Percentiles rank a stretch among this genome's conserved stretches.
These are phyloP conservation scores for Periophthalmus magnuspinnatus DNA, from an alignment of 2,797 vertebrate genomes.

Conservation along the genomic window DNA sequence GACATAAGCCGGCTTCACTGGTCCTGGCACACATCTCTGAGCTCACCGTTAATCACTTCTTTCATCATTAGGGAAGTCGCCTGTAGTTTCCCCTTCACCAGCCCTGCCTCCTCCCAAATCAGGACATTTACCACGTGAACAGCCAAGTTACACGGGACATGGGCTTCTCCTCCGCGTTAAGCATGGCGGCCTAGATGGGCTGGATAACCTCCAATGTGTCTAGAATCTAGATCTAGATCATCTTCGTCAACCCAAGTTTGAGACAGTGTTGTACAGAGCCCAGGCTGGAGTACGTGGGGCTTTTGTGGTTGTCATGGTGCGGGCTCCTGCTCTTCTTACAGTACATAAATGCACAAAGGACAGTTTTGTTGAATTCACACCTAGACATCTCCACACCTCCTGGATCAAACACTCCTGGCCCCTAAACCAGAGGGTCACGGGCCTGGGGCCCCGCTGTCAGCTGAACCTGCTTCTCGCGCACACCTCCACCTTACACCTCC, in stretches of 20 bases:
- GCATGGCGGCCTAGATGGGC: conserved; percentile 71
- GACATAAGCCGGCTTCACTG: conserved; percentile 53
- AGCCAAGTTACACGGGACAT: conserved; percentile 75
- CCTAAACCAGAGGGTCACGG: conserved; percentile 67
- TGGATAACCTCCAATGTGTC: conserved; percentile 62
- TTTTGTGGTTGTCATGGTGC: conserved; percentile 51
- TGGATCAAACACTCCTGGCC: conserved; percentile 49
- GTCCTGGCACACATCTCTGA: conserved; percentile 49
- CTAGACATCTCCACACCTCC: conserved; percentile 28
- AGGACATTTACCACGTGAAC: conserved; percentile 69
- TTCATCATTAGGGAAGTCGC: conserved; percentile 52
- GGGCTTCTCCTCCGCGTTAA: conserved; percentile 42
- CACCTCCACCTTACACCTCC: no score
- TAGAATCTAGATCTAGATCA: conserved; percentile 28
- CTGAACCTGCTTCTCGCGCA: conserved; percentile 37
- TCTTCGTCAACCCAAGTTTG: conserved; percentile 55
- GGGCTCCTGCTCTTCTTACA: conserved; percentile 29
- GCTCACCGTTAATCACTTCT: conserved; percentile 52
- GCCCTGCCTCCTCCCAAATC: conserved; percentile 22
- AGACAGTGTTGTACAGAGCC: conserved; percentile 39
- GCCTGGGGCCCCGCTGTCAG: conserved; percentile 63
- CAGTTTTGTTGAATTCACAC: conserved; percentile 43
- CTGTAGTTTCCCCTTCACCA: conserved; percentile 32
- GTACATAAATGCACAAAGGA: conserved; percentile 24
- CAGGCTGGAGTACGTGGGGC: conserved; percentile 50